Evolutionary conservation across 2,797 vertebrate species (phyloP).

Genomic region (Serranus cabrilla): DNA sequence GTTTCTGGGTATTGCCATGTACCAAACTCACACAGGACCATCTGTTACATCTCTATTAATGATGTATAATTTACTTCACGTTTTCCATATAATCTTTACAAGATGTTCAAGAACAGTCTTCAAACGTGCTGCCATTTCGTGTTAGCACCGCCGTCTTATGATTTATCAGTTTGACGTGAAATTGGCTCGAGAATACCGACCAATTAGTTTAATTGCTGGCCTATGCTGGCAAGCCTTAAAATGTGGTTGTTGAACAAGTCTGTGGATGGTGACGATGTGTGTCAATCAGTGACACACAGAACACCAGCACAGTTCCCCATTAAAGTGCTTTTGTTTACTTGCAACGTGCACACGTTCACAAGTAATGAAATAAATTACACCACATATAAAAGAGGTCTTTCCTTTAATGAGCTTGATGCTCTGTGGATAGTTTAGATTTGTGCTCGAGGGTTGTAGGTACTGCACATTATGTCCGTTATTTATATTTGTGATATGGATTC

Average conservation of each 20-base stretch:
- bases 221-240: constrained; percentile 6
- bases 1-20: too few species aligned
- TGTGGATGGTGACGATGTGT: constrained; percentile 2
- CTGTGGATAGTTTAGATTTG: too few species aligned
- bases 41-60: too few species aligned
- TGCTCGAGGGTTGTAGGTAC: too few species aligned
- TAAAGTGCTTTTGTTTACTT: constrained; percentile 4
- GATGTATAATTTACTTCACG: neutral
- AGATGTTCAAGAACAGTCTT: neutral
- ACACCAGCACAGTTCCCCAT: neutral
- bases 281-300: constrained; percentile 14
- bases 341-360: too few species aligned
- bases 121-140: neutral
- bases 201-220: constrained; percentile 25
- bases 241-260: constrained; percentile 21
- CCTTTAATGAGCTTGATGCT: too few species aligned
- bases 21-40: too few species aligned
- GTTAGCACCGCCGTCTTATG: neutral
- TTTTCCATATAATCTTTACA: neutral
- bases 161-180: constrained; percentile 36
- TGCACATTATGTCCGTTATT: too few species aligned
- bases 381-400: too few species aligned
- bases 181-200: constrained; percentile 14
- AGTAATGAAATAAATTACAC: too few species aligned
- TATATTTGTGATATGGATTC: too few species aligned